Base-by-base conservation (phyloP, 2,797 vertebrate species). In the Protonibea diacanthus region DNA sequence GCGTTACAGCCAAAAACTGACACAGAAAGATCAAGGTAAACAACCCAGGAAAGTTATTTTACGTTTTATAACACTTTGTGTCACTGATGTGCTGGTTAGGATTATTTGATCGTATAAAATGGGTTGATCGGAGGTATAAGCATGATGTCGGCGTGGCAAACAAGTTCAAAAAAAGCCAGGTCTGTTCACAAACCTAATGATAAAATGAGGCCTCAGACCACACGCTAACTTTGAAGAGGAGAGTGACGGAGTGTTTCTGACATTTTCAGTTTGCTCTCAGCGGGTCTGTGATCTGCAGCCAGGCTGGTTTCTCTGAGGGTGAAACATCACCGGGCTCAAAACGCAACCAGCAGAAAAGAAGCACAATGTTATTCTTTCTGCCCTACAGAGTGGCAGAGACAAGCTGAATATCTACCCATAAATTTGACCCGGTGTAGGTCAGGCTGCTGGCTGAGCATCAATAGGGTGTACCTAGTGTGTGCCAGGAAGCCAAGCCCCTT, bases 351-450 rank as follows among this genome's bases (percentile, higher is more conserved):
- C 23, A 33, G 8, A 33, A 13, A 74, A 72, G 45, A 80, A 77
- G 72, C 70, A 71, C 40, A 0, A 12, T 91, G 85, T 93, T 92
- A 82, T 93, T 93, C 88, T 93, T 93, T 90, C 88, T 88, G 53
- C 86, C 83, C 75, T 66, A 25, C 69, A 82, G 83, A 88, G 89
- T 89, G 89, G 86, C 80, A 91, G 77, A 88, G 90, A 90, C 88
- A 64, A 90, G 86, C 67, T 87, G 83, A 92, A 89, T 84, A 86
- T 92, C 88, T 76, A 83, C 81, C 83, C 87, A 86, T 92, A 89
- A 89, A 93, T 92, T 82, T 91, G 73, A 91, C 83, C 89, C 33
- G 9, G 60, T 83, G 86, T 85, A 71, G 65, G 66, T 82, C 70
- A 56, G 86, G 73, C 79, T 84, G 76, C 86, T 91, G 88, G 80